Base-by-base conservation (phyloP, 2,888 invertebrate genomes). In the Brachylomia viminalis region DNA sequence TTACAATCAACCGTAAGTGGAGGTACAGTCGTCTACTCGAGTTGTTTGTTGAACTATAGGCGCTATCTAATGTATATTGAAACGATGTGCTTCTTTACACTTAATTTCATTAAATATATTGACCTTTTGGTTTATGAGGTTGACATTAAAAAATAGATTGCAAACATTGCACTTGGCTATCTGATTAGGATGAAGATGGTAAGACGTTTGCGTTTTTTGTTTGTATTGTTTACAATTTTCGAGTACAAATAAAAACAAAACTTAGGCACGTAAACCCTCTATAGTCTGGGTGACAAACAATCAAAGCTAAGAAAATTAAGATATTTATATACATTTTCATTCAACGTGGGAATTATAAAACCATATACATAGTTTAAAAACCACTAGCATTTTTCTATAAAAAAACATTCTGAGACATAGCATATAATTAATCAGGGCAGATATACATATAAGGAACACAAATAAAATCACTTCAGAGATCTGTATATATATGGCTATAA, bases 1-100 rank as follows among this genome's bases (percentile, higher is more conserved):
- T 95, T 95, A 95, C 94, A 95, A 92, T 93, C 94, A 91, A 88
- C 93, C 87, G 87, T 95, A 95, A 95, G 95, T 94, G 94, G 94
- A 88, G 87, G 93, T 94, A 95, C 94, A 93, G 90, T 83, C 92
- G 90, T 76, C 77, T 65, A 91, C 93, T 92, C 80, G 91, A 92
- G 89, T 88, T 64, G 61, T 88, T 77, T 77, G 77, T 77, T 65
- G 72, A 79, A 69, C 65, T 73, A 70, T 68, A 76, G 59, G 68
- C 64, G 54, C n/a, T 62, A 59, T 72, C 76, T 86, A 75, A 82
- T 76, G 72, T 77, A 86, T 72, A 77, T 33, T 74, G 38, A 47
- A 72, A 27, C 58, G 17, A 49, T 61, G 27, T 66, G 49, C 27
- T 52, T 66, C n/a, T 62, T 49, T 66, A 30, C 30, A 65, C 30